Conservation (phyloP, 2,888 invertebrate genomes). For the Diabrotica balteata region DNA sequence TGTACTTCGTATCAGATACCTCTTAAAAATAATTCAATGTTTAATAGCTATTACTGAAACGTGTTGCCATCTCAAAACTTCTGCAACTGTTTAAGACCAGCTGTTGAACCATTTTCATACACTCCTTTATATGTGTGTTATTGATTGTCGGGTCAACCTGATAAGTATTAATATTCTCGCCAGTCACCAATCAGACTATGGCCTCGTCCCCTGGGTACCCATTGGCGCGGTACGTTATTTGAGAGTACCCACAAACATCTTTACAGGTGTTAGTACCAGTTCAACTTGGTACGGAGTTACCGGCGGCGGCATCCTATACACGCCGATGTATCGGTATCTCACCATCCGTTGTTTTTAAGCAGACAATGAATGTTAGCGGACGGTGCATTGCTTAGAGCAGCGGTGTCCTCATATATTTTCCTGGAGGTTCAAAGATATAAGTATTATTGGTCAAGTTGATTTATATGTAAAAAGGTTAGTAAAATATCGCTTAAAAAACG, state of each 20-base stretch:
- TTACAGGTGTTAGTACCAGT: constrained; percentile 38
- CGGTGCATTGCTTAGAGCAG: background rate
- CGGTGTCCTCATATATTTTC: background rate
- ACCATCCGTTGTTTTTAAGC: background rate
- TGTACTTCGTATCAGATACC: no score
- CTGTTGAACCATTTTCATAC: constrained; percentile 6
- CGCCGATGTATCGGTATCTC: constrained; percentile 17
- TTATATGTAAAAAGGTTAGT: no score
- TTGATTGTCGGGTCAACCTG: constrained; percentile 44
- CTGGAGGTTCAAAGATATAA: background rate
- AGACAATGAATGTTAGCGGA: constrained; percentile 9
- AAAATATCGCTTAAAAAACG: no score
- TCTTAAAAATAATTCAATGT: no score
- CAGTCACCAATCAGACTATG: constrained; percentile 48
- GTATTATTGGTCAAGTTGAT: background rate
- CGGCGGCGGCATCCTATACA: constrained; percentile 38
- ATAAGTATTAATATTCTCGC: constrained; percentile 49
- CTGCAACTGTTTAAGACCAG: background rate
- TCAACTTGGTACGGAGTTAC: constrained; percentile 31
- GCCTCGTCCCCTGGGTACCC: constrained; percentile 47
- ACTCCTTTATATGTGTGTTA: constrained; percentile 32
- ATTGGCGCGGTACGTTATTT: constrained; percentile 45
- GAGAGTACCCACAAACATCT: constrained; percentile 39
- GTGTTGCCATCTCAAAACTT: constrained; percentile 14
- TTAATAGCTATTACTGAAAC: no score